phyloP scores from a whole-genome alignment of 2,888 invertebrate genomes.

The Dicyrtoma fusca region DNA sequence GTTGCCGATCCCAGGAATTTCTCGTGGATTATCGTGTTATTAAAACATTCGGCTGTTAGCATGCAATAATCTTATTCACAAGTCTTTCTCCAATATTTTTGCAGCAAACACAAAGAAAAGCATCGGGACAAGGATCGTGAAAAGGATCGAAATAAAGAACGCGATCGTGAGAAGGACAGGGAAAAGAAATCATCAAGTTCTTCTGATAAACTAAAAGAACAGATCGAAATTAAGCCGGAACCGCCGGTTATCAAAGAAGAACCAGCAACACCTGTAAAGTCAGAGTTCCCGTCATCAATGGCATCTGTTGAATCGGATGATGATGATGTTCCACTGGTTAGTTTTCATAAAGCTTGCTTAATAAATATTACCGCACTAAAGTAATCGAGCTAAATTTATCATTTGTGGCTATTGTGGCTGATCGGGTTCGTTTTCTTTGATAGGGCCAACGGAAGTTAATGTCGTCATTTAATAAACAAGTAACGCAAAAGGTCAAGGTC shows the following conservation, averaged over 20 bases:
- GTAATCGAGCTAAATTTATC: not conserved
- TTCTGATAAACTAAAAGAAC: slow-evolving; percentile 3
- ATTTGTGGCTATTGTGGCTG: not conserved
- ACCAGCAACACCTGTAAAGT: slow-evolving; percentile 12
- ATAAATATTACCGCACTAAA: slow-evolving; percentile 53
- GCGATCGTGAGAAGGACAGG: slow-evolving; percentile 58
- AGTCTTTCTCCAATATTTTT: not conserved
- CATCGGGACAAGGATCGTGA: slow-evolving; percentile 60
- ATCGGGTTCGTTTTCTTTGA: not conserved
- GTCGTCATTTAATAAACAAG: slow-evolving; percentile 61
- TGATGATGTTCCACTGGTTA: slow-evolving; percentile 73
- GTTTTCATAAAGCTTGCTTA: slow-evolving; percentile 54
- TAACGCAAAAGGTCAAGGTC: slow-evolving; percentile 52
- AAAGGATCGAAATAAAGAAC: slow-evolving; percentile 57
- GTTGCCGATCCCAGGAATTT: too few species aligned
- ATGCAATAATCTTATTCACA: too few species aligned
- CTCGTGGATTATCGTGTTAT: not conserved
- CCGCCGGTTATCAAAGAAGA: slow-evolving; percentile 31
- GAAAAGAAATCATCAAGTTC: slow-evolving; percentile 32
- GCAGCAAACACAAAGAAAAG: slow-evolving; percentile 59
- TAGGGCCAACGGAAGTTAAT: slow-evolving; percentile 58
- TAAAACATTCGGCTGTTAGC: too few species aligned
- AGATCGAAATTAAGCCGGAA: slow-evolving; percentile 43
- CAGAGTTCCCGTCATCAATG: slow-evolving; percentile 9
- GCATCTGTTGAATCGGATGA: slow-evolving; percentile 66